Base-by-base conservation (phyloP, 2,113 vertebrate genomes). In the Pseudolaguvia tuberculata region DNA sequence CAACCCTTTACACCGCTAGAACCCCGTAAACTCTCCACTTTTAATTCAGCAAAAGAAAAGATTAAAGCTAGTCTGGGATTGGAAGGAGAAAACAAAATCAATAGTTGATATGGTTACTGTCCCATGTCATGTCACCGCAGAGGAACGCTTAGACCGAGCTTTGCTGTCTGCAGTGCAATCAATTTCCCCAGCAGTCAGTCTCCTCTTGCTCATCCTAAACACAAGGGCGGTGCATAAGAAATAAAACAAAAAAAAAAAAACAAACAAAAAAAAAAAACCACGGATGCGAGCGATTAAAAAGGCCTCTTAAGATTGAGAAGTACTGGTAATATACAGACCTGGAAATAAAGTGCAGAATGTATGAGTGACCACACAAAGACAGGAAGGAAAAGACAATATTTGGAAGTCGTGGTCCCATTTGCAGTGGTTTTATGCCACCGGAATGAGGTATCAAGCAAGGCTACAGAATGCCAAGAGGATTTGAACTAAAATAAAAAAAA, bases 271-370 rank as follows among this genome's bases (percentile, higher is more conserved):
- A 14, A 56, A 23, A 29, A 20, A 39, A 6, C 14, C n/a, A 31
- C 0, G 21, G 25, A 12, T 42, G 9, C 55, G 27, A 70, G 5
- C 18, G 9, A 17, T 23, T 57, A 29, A 53, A 15, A 55, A 23
- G 45, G 25, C 27, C 61, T 42, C 61, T 51, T 57, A 45, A 42
- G 11, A 27, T 73, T 72, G 39, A 59, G 23, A 65, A 73, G 50
- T 52, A 58, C 72, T 58, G 59, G 52, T 65, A 29, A 51, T 23
- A 53, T 55, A 73, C n/a, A 80, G 42, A 73, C 21, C 27, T 35
- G 21, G 73, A 55, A 72, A 82, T 82, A 82, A 82, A 82, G 81
- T 82, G 81, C 81, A 82, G 78, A 62, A 78, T 59, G 57, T 69
- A 72, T 45, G 68, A 79, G 45, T 51, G 66, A 58, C 62, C 61